Percentiles rank a stretch among this genome's conserved stretches.
phyloP scores from a whole-genome alignment of 2,113 vertebrate species.

The Polyodon spathula region DNA sequence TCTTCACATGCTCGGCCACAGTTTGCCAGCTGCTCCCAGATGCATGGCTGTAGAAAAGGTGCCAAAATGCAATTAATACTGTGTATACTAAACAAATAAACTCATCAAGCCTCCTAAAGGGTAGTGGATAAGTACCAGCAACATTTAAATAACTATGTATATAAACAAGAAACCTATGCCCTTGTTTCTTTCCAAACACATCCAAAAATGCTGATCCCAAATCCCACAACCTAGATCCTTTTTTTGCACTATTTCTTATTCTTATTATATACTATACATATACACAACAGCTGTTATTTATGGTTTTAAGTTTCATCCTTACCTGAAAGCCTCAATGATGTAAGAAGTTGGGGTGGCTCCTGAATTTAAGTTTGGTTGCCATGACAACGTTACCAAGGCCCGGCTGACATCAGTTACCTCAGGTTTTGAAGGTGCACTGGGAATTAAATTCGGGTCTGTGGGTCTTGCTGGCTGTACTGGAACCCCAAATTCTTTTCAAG shows the following conservation, averaged over 20 bases:
- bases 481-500: constrained; percentile 76
- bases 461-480: constrained; percentile 86
- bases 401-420: constrained; percentile 88
- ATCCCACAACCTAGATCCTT: too few relatives aligned
- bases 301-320: constrained; percentile 11
- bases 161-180: too few relatives aligned
- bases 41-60: constrained; percentile 66
- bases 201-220: too few relatives aligned
- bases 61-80: constrained; percentile 19
- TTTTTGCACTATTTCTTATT: too few relatives aligned
- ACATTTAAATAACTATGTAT: too few relatives aligned
- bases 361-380: constrained; percentile 87
- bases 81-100: too few relatives aligned
- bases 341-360: constrained; percentile 97
- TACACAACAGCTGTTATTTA: neutral
- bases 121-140: too few relatives aligned
- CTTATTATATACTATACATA: too few relatives aligned
- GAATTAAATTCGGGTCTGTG: constrained; percentile 93
- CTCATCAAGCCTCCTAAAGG: too few relatives aligned
- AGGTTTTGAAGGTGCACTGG: constrained; percentile 86
- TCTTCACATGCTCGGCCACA: constrained; percentile 89
- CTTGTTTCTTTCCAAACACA: too few relatives aligned
- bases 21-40: constrained; percentile 98
- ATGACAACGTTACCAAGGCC: constrained; percentile 79
- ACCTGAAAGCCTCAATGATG: constrained; percentile 98